Base-by-base conservation (phyloP, 2,797 vertebrate species). In the Gila robusta region DNA sequence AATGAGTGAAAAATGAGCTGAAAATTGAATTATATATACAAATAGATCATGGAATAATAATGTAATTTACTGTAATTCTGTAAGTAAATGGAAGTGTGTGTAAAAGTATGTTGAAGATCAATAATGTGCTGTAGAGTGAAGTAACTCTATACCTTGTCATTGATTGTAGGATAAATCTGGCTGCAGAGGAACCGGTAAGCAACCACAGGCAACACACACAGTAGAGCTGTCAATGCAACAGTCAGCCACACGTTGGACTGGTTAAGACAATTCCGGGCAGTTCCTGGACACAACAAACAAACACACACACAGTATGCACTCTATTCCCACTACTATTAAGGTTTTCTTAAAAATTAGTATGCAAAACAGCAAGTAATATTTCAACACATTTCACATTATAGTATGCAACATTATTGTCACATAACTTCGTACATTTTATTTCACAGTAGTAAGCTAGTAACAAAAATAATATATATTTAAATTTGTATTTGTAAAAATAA, bases 161-260 rank as follows among this genome's bases (percentile, higher is more conserved):
- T 96, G 89, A 95, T 93, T 80, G 95, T 94, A 28, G 98, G 98
- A 89, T 73, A 94, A 86, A 98, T 85, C 67, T 96, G 94, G n/a
- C 93, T 87, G 87, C 93, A 92, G 89, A 98, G 91, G 93, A 98
- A 98, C 37, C 95, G 95, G 88, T 95, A 95, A 59, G 93, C 95
- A 5, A 97, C 76, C 21, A 97, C 94, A 0, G 98, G 98, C 79
- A 98, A 92, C 79, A 97, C 87, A 11, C 98, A 99, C 88, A 99
- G 94, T 39, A 92, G 85, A 19, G 96, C 92, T 73, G 96, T 97
- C 90, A 99, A 96, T 85, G 96, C 70, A 88, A 99, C 93, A 0
- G 96, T 95, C 81, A 99, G 94, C 97, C 98, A 99, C 26, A 97
- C 88, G 0, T 91, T 97, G 0, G 96, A 95, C 87, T 97, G 96